Base-by-base conservation (phyloP, 2,797 vertebrate genomes). In the Danio tinwini region DNA sequence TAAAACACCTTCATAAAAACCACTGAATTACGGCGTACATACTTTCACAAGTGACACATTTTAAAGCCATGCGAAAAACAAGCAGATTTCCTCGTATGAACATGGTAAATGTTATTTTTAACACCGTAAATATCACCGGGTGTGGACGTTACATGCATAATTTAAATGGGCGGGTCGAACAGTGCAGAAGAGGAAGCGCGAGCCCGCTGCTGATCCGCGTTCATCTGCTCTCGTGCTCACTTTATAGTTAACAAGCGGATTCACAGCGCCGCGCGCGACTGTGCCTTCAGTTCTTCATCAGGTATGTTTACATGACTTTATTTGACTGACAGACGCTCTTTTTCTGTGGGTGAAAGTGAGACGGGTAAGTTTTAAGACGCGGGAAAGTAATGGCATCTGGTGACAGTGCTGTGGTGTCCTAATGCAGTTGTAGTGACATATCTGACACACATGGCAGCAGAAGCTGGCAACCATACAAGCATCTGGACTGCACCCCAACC, bases 161-260 rank as follows among this genome's bases (percentile, higher is more conserved):
- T 76, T 45, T 62, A 70, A 63, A 59, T 59, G 76, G 80, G 83
- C 76, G 83, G 42, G 79, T 69, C 53, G 47, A 19, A 39, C 12
- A 9, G 64, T 12, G 45, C n/a, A 53, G 75, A 53, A 6, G 65
- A 82, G 80, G 83, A 84, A 84, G 80, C 67, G 42, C 12, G 45
- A 71, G 42, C 39, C 13, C 7, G 37, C 63, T 11, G 52, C 56
- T 39, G 40, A 55, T 37, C 21, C 6, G 21, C 61, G 17, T n/a
- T 76, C 5, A 0, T 8, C 5, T 17, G 4, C 9, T 55, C 40
- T 74, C 58, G 42, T 7, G 76, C 11, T 13, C 9, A 55, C 65
- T 78, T 47, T 50, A 8, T 8, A 6, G 39, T 19, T 61, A 37
- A 45, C 14, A 42, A 64, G 21, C 21, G 2, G 19, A 64, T 65